Percentiles rank a stretch among this genome's conserved stretches.
Conservation (phyloP, 2,797 vertebrate genomes). For the Glossophaga mutica region DNA sequence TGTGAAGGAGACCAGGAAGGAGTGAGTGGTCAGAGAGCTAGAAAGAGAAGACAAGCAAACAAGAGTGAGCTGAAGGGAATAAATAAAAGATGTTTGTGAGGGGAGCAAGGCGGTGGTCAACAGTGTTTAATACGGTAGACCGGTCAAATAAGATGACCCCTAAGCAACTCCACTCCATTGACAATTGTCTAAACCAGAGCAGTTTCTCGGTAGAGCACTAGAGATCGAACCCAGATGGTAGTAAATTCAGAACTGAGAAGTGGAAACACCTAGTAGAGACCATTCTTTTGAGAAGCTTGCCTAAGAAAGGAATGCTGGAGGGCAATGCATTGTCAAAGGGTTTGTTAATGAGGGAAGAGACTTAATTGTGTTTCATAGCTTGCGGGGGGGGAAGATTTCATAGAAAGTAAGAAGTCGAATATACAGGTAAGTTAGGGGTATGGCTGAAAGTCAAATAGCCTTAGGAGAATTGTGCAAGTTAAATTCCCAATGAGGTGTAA, state of each 20-base stretch:
- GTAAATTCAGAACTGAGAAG: not conserved
- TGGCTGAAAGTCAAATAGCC: constrained; percentile 50
- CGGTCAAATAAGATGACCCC: constrained; percentile 30
- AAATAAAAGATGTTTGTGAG: constrained; percentile 30
- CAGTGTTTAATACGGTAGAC: constrained; percentile 34
- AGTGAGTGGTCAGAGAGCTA: not conserved
- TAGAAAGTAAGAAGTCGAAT: constrained; percentile 37
- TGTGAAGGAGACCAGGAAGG: constrained; percentile 1
- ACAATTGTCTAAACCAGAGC: not conserved
- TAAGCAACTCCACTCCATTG: not conserved
- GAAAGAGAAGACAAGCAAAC: not conserved
- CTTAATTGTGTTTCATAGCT: constrained; percentile 10
- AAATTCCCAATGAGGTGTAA: constrained; percentile 42
- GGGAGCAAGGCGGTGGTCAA: constrained; percentile 16
- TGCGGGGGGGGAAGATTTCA: not conserved
- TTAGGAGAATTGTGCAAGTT: not conserved
- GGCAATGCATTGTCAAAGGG: not conserved
- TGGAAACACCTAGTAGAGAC: not conserved
- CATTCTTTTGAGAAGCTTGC: constrained; percentile 36
- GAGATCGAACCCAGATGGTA: not conserved
- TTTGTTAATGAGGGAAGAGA: not conserved
- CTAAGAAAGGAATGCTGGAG: not conserved
- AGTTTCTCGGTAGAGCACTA: constrained; percentile 6
- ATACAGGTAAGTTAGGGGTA: constrained; percentile 18
- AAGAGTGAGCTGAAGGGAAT: constrained; percentile 27